phyloP scores from a whole-genome alignment of 2,888 invertebrate genomes.

The Deilephila porcellus region DNA sequence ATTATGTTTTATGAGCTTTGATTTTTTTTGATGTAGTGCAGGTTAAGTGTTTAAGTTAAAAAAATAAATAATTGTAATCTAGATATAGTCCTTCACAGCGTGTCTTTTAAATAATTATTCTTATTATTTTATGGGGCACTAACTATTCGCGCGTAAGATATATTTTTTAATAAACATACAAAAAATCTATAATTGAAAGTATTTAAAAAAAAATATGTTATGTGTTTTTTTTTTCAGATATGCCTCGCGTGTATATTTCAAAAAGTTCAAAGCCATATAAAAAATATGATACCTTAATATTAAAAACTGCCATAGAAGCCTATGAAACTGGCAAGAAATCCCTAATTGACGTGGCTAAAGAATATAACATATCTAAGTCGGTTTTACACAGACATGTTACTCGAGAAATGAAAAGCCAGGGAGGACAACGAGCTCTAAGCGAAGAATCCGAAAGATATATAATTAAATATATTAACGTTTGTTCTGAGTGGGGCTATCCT shows the following conservation, averaged over 20 bases:
- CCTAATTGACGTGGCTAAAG: slow-evolving; percentile 32
- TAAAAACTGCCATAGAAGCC: slow-evolving; percentile 32
- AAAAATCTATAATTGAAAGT: too few species aligned
- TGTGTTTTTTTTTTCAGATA: too few species aligned
- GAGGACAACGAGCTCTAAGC: slow-evolving; percentile 41
- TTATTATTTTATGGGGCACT: too few species aligned
- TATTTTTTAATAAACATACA: too few species aligned
- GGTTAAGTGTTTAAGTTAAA: too few species aligned
- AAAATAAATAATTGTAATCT: too few species aligned
- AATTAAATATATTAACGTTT: slow-evolving; percentile 38
- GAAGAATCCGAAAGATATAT: slow-evolving; percentile 38
- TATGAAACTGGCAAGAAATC: slow-evolving; percentile 20
- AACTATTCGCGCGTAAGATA: too few species aligned
- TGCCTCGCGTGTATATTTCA: neutral
- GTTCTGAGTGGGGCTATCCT: slow-evolving; percentile 47
- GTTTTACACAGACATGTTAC: slow-evolving; percentile 39
- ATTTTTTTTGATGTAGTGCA: too few species aligned
- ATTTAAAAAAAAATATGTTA: too few species aligned
- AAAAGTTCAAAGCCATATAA: slow-evolving; percentile 22
- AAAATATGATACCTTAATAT: slow-evolving; percentile 34
- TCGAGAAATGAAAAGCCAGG: slow-evolving; percentile 37
- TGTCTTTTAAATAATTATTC: too few species aligned
- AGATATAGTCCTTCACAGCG: too few species aligned
- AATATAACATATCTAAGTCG: slow-evolving; percentile 35
- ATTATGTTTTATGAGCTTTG: too few species aligned